Base-by-base conservation (phyloP, 2,888 invertebrate species). In the Andricus curvator region DNA sequence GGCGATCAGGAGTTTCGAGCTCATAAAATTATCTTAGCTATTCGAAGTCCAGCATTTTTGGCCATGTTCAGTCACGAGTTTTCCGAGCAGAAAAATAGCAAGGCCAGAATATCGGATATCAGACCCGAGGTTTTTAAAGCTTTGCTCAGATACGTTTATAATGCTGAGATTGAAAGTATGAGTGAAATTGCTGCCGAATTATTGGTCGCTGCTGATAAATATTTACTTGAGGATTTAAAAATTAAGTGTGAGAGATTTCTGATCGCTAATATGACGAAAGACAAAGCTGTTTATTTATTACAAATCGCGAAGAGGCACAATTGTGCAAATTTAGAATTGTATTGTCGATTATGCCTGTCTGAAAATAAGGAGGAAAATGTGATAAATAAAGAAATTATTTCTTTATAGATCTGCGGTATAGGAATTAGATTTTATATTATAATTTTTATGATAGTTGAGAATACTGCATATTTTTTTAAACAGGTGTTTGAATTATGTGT, bases 121-220 rank as follows among this genome's bases (percentile, higher is more conserved):
- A 77, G 64, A 29, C 60, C 41, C 0, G 44, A 25, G 8, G 64
- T 60, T 25, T 83, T 83, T 56, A n/a, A 81, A 56, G 79, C 70
- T 29, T 77, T 83, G 33, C 51, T 83, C 2, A n/a, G 51, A 9
- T 81, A 62, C 78, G 44, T 83, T 8, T 81, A 83, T 22, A 81
- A 77, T 6, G 79, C 77, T 60, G 78, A 79, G 56, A 44, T 83
- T 15, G 51, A 33, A 15, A 51, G 67, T 25, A 56, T 78, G n/a
- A 22, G 44, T 1, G 51, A 80, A 33, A 74, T 74, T 33, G 74
- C 74, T 20, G 29, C 29, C n/a, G 74, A 74, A n/a, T 56, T 74
- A 33, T 33, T 74, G 56, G 33, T 74, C 0, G 74, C 74, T 29
- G 74, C 74, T 1, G 74, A 74, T 56, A 74, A 74, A 56, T 74